phyloP scores from a whole-genome alignment of 2,888 invertebrate genomes.

The Cheilosia scutellata region DNA sequence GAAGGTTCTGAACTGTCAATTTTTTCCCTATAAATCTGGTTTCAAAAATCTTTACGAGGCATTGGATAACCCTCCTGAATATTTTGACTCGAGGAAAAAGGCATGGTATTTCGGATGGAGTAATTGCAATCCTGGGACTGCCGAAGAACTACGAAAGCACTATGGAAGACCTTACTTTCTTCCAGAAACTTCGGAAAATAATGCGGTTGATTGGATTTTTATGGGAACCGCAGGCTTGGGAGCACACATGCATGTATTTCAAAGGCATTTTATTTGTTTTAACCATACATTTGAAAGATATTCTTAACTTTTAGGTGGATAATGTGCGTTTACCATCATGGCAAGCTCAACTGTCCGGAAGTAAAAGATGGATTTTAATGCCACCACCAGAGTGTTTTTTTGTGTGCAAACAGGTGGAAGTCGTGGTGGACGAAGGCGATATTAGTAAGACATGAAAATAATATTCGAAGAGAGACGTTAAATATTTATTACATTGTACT shows the following conservation, averaged over 20 bases:
- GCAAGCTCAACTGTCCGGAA: slow-evolving; percentile 97
- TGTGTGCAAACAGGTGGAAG: slow-evolving; percentile 86
- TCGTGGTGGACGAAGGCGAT: slow-evolving; percentile 93
- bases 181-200: slow-evolving; percentile 93
- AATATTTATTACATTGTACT: slow-evolving; percentile 76
- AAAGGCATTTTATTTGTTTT: slow-evolving; percentile 75
- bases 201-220: slow-evolving; percentile 97
- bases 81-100: slow-evolving; percentile 84
- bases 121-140: slow-evolving; percentile 94
- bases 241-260: slow-evolving; percentile 95
- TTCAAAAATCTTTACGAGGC: slow-evolving; percentile 92
- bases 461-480: background rate
- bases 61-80: slow-evolving; percentile 90
- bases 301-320: slow-evolving; percentile 89
- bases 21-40: slow-evolving; percentile 96
- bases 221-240: slow-evolving; percentile 98
- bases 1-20: slow-evolving; percentile 91
- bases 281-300: background rate
- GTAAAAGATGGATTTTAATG: slow-evolving; percentile 94
- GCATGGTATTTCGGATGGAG: slow-evolving; percentile 93
- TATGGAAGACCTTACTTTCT: slow-evolving; percentile 95
- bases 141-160: slow-evolving; percentile 90
- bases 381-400: slow-evolving; percentile 97
- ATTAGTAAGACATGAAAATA: slow-evolving; percentile 88
- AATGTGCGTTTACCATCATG: slow-evolving; percentile 97